These are phyloP conservation scores for Poecilia wingei DNA, from an alignment of 2,797 vertebrate species.

Conservation along the genomic window DNA sequence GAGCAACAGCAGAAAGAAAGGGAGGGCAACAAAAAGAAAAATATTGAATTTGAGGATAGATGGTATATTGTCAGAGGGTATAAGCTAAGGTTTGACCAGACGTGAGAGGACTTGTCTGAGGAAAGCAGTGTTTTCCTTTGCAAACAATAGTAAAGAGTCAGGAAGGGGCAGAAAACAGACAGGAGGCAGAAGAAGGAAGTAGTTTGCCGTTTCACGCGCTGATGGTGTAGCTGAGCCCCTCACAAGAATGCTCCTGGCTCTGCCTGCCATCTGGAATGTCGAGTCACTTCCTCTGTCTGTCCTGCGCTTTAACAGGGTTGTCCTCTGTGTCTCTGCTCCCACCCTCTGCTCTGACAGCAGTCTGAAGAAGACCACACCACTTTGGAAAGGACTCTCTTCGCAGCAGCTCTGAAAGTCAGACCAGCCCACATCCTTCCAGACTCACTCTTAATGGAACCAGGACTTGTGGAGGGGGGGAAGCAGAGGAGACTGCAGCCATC, in stretches of 20 bases:
- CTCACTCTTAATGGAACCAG: constrained; percentile 59
- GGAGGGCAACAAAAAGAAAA: constrained; percentile 28
- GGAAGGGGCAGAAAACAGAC: constrained; percentile 47
- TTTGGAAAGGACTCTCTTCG: constrained; percentile 49
- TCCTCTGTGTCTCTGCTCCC: constrained; percentile 63
- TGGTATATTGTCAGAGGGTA: constrained; percentile 45
- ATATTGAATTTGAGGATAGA: constrained; percentile 9
- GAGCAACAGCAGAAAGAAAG: constrained; percentile 35
- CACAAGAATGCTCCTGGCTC: constrained; percentile 75
- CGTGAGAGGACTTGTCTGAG: constrained; percentile 28
- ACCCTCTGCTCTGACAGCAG: constrained; percentile 64
- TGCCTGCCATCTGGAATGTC: constrained; percentile 79
- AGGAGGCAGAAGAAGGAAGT: constrained; percentile 58
- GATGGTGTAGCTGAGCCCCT: constrained; percentile 77
- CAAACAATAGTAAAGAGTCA: constrained; percentile 57
- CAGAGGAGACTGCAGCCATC: constrained; percentile 73
- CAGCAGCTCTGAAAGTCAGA: constrained; percentile 59
- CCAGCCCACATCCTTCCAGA: constrained; percentile 47
- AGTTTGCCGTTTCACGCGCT: constrained; percentile 68
- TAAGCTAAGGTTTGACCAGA: constrained; percentile 28
- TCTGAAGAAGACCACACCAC: constrained; percentile 52
- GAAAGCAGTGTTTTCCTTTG: constrained; percentile 46
- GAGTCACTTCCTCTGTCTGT: constrained; percentile 80
- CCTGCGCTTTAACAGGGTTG: constrained; percentile 58
- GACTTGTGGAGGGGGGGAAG: constrained; percentile 50